phyloP scores from a whole-genome alignment of 2,888 invertebrate species.

The Pammene fasciana region DNA sequence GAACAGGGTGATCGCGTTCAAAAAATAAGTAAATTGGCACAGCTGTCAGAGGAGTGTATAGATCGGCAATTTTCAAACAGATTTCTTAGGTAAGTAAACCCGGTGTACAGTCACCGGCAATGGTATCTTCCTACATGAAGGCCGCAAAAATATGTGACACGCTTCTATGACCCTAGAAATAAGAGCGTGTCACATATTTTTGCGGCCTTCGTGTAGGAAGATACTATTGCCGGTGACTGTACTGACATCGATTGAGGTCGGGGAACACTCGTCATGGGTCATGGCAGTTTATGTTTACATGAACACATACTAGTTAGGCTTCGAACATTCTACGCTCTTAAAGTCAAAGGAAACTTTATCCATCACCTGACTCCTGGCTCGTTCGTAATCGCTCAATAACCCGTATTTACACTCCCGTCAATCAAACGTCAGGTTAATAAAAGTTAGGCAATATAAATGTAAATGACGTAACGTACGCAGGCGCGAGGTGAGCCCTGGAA shows the following conservation, averaged over 20 bases:
- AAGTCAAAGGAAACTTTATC: background rate
- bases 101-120: too few relatives aligned
- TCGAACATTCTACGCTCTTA: background rate
- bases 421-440: constrained; percentile 47
- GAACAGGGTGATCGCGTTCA: too few relatives aligned
- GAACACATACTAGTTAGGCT: background rate
- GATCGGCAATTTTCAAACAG: too few relatives aligned
- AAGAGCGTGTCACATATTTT: too few relatives aligned
- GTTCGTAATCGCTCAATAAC: constrained; percentile 42
- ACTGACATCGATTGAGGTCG: background rate
- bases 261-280: background rate
- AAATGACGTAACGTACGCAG: constrained; percentile 45
- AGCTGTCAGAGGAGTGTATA: too few relatives aligned
- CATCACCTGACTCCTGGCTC: constrained; percentile 5
- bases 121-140: too few relatives aligned
- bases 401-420: constrained; percentile 47
- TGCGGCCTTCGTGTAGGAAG: too few relatives aligned
- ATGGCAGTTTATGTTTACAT: background rate
- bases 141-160: too few relatives aligned
- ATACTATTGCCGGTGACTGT: too few relatives aligned
- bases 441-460: constrained; percentile 53
- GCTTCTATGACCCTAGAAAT: too few relatives aligned
- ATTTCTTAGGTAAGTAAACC: too few relatives aligned
- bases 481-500: constrained; percentile 4
- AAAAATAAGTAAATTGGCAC: too few relatives aligned